Conservation (phyloP, 2,797 vertebrate genomes). For the Danio jaintianensis region DNA sequence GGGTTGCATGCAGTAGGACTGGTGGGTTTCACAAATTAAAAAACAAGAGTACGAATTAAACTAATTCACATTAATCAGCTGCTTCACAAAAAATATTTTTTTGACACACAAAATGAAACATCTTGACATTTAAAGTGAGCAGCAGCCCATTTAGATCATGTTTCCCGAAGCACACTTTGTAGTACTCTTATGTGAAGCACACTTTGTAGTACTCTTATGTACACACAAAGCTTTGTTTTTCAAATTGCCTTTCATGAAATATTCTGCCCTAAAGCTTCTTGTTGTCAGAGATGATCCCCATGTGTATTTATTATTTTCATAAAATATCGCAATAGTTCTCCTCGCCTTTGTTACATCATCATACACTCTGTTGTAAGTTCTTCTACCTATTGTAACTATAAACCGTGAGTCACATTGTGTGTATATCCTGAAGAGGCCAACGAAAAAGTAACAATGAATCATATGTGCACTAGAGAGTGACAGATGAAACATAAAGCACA, state of each 20-base stretch:
- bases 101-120: background rate
- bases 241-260: background rate
- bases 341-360: constrained; percentile 5
- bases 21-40: too few species aligned
- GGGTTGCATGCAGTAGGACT: too few species aligned
- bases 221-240: too few species aligned
- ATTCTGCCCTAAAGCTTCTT: background rate
- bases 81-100: background rate
- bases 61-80: too few species aligned
- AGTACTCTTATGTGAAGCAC: background rate
- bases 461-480: constrained; percentile 19
- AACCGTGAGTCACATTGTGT: constrained; percentile 14
- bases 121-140: background rate
- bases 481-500: constrained; percentile 20
- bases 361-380: background rate
- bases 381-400: background rate
- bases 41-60: too few species aligned
- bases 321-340: background rate
- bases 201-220: background rate
- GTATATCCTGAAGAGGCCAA: background rate
- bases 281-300: background rate
- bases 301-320: background rate
- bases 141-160: background rate
- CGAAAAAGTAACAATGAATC: constrained; percentile 17
- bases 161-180: background rate